Base-by-base conservation (phyloP, 2,888 invertebrate species). In the Ommatoiulus sabulosus region DNA sequence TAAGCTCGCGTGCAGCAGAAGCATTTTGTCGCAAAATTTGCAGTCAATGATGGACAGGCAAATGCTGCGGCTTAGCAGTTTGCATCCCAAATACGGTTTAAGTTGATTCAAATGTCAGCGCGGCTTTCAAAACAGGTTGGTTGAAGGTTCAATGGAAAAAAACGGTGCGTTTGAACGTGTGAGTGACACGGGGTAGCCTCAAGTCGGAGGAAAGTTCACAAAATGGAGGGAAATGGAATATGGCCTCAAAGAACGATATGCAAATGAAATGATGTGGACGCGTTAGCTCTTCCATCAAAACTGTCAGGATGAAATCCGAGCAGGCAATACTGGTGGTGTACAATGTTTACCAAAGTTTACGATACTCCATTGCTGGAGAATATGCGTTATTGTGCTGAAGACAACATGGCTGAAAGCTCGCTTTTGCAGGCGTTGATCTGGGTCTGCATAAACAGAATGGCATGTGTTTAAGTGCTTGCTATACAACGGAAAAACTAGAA, bases 1-100 rank as follows among this genome's bases (percentile, higher is more conserved):
- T 12, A n/a, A 57, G 57, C 57, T 57, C n/a, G 57, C n/a, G n/a
- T 12, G 57, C 35, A 35, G 35, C 35, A 35, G 35, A 35, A 35
- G 35, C 57, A 57, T 57, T 57, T 57, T 57, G 57, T 57, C 17
- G 57, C 57, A n/a, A 57, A 57, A 57, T 17, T 57, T n/a, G 17
- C 57, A 57, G n/a, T 57, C 57, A 57, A 57, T 57, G 57, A 57
- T 57, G 57, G 57, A 57, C 57, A 57, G 57, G n/a, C 57, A 57
- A 57, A 57, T 57, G 57, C 57, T 57, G 57, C 57, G 57, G 57
- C 57, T 57, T 57, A 57, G n/a, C n/a, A 57, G 57, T n/a, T 57
- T 57, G 57, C 57, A 57, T 57, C 57, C 57, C 57, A 57, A 57
- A 57, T 57, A 57, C 57, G 57, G 57, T 57, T 57, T 57, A 57